Percentiles rank a stretch among this genome's conserved stretches.
These are phyloP conservation scores for Lepidonotus clava DNA, from an alignment of 2,888 invertebrate genomes.

Conservation along the genomic window DNA sequence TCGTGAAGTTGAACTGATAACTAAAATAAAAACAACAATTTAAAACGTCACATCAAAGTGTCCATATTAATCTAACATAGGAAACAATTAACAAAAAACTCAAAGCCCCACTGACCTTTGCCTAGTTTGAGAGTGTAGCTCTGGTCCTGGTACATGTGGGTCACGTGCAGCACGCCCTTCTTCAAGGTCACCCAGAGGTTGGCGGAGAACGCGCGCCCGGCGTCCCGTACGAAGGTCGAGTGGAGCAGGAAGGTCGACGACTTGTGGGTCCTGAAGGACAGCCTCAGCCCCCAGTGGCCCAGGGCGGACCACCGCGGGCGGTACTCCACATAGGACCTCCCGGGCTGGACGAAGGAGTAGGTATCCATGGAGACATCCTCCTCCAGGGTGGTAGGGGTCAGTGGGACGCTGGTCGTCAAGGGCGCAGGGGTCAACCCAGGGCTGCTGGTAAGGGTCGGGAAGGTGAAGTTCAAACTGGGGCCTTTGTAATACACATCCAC, in stretches of 20 bases:
- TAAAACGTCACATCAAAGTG: too few relatives aligned
- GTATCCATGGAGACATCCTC: background rate
- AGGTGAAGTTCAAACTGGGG: too few relatives aligned
- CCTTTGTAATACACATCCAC: too few relatives aligned
- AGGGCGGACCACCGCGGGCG: slow-evolving; percentile 37
- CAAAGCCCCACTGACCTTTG: slow-evolving; percentile 49
- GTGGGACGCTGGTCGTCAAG: too few relatives aligned
- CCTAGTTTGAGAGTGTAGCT: slow-evolving; percentile 11
- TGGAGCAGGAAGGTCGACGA: slow-evolving; percentile 53
- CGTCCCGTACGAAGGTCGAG: slow-evolving; percentile 23
- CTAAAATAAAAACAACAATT: too few relatives aligned
- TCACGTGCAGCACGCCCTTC: slow-evolving; percentile 53
- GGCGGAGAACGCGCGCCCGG: slow-evolving; percentile 9
- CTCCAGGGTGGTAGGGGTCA: background rate
- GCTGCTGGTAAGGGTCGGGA: too few relatives aligned
- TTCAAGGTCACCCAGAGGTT: slow-evolving; percentile 52
- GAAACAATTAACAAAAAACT: too few relatives aligned
- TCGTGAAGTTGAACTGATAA: too few relatives aligned
- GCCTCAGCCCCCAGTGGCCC: slow-evolving; percentile 18
- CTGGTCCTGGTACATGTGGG: slow-evolving; percentile 42
- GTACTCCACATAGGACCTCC: slow-evolving; percentile 57
- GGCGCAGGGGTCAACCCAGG: too few relatives aligned
- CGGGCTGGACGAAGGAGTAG: slow-evolving; percentile 53
- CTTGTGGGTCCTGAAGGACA: slow-evolving; percentile 54
- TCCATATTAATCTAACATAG: too few relatives aligned